Conservation (phyloP, 1,140 invertebrate species). For the Chrysomallon squamiferum region DNA sequence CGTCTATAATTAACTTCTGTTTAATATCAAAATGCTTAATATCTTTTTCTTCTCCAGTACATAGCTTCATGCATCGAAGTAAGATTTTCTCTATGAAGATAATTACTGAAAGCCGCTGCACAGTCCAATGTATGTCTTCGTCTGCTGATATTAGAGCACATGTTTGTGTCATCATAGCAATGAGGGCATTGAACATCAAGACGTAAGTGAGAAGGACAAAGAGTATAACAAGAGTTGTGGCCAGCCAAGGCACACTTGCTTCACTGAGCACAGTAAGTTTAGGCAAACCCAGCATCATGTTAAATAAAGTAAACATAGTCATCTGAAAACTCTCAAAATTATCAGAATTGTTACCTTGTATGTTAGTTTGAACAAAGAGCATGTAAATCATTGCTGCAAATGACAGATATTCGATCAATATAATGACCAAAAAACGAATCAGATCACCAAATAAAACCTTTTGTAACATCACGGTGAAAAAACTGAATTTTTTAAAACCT, state of each 20-base stretch:
- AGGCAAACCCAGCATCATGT: constrained; percentile 40
- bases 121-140: constrained; percentile 30
- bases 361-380: constrained; percentile 17
- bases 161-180: constrained; percentile 52
- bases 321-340: too few species aligned
- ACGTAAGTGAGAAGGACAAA: constrained; percentile 45
- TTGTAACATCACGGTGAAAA: constrained; percentile 46
- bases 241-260: constrained; percentile 27
- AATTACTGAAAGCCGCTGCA: constrained; percentile 38
- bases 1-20: constrained; percentile 8
- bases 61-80: constrained; percentile 5
- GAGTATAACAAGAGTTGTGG: constrained; percentile 26
- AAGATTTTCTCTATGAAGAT: constrained; percentile 44
- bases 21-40: constrained; percentile 11
- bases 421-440: constrained; percentile 37
- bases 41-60: constrained; percentile 4
- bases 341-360: too few species aligned
- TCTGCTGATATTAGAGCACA: constrained; percentile 36
- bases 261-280: constrained; percentile 31
- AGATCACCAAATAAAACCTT: constrained; percentile 41
- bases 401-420: constrained; percentile 31
- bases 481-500: constrained; percentile 34
- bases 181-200: constrained; percentile 44
- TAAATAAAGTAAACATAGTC: constrained; percentile 38
- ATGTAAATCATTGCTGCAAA: constrained; percentile 42